A percentile compares a stretch with the other conserved stretches of the same genome.
Evolutionary conservation across 1,140 invertebrate species (phyloP).

Genomic region (Tetramorium parvispinum): DNA sequence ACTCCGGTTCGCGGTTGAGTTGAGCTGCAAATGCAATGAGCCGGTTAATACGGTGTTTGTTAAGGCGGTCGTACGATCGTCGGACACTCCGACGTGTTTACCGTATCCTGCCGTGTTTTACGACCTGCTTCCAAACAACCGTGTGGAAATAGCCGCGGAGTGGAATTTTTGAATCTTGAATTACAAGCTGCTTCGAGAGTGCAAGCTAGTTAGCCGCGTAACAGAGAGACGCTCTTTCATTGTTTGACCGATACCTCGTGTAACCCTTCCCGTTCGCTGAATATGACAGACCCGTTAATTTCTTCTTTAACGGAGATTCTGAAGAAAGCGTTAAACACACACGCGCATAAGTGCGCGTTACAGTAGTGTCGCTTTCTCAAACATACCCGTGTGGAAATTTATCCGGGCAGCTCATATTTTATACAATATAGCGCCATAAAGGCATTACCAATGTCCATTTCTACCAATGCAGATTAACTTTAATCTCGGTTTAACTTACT

Average conservation of each 20-base stretch:
- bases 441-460: no score
- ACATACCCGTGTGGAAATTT: no score
- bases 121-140: conserved; percentile 62
- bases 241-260: background rate
- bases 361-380: background rate
- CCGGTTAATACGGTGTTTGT: conserved; percentile 70
- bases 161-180: conserved; percentile 40
- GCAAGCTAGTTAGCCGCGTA: conserved; percentile 23
- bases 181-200: conserved; percentile 48
- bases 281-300: conserved; percentile 9
- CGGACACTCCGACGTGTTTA: conserved; percentile 54
- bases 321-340: background rate
- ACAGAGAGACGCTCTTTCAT: conserved; percentile 29
- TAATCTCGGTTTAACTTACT: no score
- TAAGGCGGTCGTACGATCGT: conserved; percentile 45
- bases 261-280: background rate
- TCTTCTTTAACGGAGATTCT: background rate
- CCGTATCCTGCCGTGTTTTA: conserved; percentile 59
- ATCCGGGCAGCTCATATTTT: no score
- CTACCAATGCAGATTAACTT: no score
- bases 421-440: no score
- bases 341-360: background rate
- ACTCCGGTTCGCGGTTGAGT: conserved; percentile 13
- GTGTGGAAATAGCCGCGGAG: conserved; percentile 29
- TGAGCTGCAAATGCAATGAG: conserved; percentile 45